Conservation (phyloP, 2,113 vertebrate genomes). For the Pristiophorus japonicus region DNA sequence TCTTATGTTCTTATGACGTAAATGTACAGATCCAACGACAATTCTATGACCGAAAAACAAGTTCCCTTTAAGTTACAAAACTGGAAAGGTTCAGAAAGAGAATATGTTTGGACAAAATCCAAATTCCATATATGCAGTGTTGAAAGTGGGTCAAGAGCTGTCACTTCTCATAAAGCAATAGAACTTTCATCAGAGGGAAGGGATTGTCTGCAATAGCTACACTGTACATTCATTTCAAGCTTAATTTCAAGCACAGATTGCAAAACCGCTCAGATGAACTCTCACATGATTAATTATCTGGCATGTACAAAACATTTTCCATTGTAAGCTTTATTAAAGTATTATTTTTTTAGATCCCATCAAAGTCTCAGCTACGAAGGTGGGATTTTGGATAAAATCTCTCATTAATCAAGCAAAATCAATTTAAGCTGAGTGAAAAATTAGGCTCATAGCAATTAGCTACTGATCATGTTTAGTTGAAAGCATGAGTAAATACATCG, state of each 20-base stretch:
- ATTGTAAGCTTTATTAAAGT: neutral
- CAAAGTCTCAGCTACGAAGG: neutral
- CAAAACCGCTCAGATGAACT: neutral
- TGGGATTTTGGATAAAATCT: neutral
- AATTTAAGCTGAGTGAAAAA: neutral
- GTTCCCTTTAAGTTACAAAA: neutral
- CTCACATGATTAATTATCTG: neutral
- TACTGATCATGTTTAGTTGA: neutral
- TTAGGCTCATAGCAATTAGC: neutral
- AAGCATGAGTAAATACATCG: too few species aligned
- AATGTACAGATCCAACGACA: neutral
- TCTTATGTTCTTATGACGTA: too few species aligned
- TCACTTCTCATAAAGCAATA: neutral
- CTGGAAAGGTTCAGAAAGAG: neutral
- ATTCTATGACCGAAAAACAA: neutral
- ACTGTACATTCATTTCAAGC: neutral
- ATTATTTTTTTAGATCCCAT: neutral
- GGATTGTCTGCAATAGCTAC: neutral
- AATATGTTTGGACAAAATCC: neutral
- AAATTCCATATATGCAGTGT: neutral
- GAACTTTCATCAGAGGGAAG: neutral
- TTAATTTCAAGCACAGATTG: neutral
- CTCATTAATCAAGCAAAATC: neutral
- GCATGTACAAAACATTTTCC: neutral
- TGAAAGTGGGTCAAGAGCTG: neutral